Percentiles rank a stretch among this genome's conserved stretches.
These are phyloP conservation scores for Eumaeus atala DNA, from an alignment of 1,140 invertebrate species.

Conservation along the genomic window DNA sequence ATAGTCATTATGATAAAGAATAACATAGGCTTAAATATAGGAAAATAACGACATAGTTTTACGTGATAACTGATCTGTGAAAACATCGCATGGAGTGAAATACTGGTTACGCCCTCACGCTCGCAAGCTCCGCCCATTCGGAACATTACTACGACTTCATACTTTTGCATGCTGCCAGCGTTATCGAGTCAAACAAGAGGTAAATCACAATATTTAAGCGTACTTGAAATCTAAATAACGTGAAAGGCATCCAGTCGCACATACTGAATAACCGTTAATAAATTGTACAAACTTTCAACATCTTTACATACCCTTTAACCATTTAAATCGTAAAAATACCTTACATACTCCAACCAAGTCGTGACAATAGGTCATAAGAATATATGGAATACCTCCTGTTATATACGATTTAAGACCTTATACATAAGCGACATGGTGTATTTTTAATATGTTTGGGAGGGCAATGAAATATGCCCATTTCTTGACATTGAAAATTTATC, in stretches of 20 bases:
- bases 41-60: too few relatives aligned
- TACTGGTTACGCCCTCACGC: too few relatives aligned
- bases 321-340: constrained; percentile 66
- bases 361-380: constrained; percentile 51
- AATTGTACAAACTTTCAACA: constrained; percentile 22
- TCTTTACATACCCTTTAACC: constrained; percentile 26
- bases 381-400: constrained; percentile 1
- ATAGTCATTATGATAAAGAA: too few relatives aligned
- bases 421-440: background rate
- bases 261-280: background rate
- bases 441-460: background rate
- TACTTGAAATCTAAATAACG: background rate
- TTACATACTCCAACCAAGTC: constrained; percentile 52
- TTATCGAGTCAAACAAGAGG: too few relatives aligned
- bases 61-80: too few relatives aligned
- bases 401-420: background rate
- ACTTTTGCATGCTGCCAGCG: too few relatives aligned
- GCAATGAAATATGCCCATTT: background rate
- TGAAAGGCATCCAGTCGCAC: background rate
- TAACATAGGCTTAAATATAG: too few relatives aligned
- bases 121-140: too few relatives aligned
- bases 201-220: too few relatives aligned
- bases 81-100: too few relatives aligned
- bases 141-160: too few relatives aligned
- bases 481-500: constrained; percentile 8